These are phyloP conservation scores for Brachionus paranguensis DNA, from an alignment of 1,140 invertebrate genomes.

Conservation along the genomic window DNA sequence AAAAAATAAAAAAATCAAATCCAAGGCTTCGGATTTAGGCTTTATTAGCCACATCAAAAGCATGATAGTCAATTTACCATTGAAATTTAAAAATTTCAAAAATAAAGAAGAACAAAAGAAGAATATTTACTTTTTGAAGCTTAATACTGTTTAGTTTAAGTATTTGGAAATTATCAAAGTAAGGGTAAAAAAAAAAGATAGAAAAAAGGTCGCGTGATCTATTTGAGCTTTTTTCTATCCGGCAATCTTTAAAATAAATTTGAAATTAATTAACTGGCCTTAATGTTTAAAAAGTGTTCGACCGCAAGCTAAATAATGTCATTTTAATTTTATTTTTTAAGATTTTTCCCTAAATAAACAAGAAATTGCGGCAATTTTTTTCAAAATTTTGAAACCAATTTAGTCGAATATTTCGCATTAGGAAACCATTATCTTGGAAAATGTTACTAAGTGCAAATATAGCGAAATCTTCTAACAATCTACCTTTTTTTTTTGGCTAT, in stretches of 20 bases:
- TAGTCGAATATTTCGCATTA: background rate
- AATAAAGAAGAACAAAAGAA: background rate
- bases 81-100: background rate
- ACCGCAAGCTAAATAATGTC: background rate
- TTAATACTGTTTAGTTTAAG: background rate
- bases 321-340: background rate
- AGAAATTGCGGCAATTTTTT: background rate
- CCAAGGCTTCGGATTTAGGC: no score
- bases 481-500: background rate
- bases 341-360: background rate
- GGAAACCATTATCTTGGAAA: background rate
- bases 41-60: background rate
- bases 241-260: constrained; percentile 21
- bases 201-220: background rate
- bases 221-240: background rate
- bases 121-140: background rate
- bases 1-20: no score
- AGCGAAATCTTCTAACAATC: background rate
- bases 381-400: background rate
- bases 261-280: constrained; percentile 24
- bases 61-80: background rate
- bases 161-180: background rate
- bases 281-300: background rate
- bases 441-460: background rate
- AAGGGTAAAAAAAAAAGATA: background rate